phyloP scores from a whole-genome alignment of 2,113 vertebrate genomes.

The Pomatostomus ruficeps region DNA sequence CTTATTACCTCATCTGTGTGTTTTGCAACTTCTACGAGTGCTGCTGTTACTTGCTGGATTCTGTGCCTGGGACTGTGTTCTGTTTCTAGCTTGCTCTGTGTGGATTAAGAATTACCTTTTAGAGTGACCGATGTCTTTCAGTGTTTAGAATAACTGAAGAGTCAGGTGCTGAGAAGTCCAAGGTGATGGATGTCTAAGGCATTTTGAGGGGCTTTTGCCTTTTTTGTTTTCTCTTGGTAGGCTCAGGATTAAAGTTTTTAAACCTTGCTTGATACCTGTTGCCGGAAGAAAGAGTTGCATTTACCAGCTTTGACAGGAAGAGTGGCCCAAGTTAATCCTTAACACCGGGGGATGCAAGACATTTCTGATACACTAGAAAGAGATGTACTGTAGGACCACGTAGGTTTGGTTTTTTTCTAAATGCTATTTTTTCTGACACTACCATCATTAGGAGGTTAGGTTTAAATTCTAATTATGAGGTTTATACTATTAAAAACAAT shows the following conservation, averaged over 20 bases:
- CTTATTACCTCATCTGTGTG: not conserved
- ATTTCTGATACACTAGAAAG: not conserved
- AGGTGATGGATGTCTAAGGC: not conserved
- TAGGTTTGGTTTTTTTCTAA: not conserved
- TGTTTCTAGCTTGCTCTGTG: not conserved
- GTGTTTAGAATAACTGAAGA: not conserved
- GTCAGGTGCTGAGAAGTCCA: not conserved
- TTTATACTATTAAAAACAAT: not conserved
- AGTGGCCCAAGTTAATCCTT: not conserved
- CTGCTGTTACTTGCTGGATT: not conserved
- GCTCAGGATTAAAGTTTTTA: not conserved
- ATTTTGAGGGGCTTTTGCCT: fast-evolving
- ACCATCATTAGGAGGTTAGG: not conserved
- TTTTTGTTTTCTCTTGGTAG: not conserved
- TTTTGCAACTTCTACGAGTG: not conserved
- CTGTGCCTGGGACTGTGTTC: not conserved
- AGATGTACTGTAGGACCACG: not conserved
- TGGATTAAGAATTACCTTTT: not conserved
- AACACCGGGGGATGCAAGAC: not conserved
- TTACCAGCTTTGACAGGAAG: not conserved
- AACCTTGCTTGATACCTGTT: not conserved
- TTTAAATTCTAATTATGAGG: not conserved
- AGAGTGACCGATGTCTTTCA: not conserved
- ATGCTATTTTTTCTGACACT: not conserved
- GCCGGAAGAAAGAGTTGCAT: not conserved